These are phyloP conservation scores for Myotis planiceps DNA, from an alignment of 2,797 vertebrate species.

Conservation along the genomic window DNA sequence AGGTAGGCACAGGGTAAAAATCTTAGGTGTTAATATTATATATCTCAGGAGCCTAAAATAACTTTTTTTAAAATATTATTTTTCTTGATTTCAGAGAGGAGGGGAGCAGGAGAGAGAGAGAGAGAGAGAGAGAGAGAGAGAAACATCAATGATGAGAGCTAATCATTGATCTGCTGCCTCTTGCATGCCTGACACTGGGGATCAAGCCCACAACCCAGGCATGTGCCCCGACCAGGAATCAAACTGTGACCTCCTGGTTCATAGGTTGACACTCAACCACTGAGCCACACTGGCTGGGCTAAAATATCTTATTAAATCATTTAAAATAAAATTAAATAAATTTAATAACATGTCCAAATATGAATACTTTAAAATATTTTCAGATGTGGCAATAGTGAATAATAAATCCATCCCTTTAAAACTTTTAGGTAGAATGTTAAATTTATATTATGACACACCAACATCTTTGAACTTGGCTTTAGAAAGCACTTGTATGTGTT, in stretches of 20 bases:
- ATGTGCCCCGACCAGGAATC: too few species aligned
- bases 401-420: background rate
- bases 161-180: too few species aligned
- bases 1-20: background rate
- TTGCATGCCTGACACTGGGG: too few species aligned
- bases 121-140: too few species aligned
- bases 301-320: background rate
- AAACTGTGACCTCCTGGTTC: too few species aligned
- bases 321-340: constrained; percentile 5
- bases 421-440: background rate
- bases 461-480: background rate
- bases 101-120: too few species aligned
- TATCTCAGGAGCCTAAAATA: background rate
- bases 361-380: constrained; percentile 31
- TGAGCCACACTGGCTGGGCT: background rate
- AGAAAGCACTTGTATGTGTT: background rate
- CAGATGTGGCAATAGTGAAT: background rate
- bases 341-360: background rate
- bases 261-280: too few species aligned
- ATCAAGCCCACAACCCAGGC: too few species aligned
- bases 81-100: too few species aligned
- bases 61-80: too few species aligned
- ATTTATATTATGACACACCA: background rate
- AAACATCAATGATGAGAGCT: too few species aligned
- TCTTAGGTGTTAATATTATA: background rate